Evolutionary conservation across 2,113 vertebrate species (phyloP).

Genomic region (Peromyscus leucopus): DNA sequence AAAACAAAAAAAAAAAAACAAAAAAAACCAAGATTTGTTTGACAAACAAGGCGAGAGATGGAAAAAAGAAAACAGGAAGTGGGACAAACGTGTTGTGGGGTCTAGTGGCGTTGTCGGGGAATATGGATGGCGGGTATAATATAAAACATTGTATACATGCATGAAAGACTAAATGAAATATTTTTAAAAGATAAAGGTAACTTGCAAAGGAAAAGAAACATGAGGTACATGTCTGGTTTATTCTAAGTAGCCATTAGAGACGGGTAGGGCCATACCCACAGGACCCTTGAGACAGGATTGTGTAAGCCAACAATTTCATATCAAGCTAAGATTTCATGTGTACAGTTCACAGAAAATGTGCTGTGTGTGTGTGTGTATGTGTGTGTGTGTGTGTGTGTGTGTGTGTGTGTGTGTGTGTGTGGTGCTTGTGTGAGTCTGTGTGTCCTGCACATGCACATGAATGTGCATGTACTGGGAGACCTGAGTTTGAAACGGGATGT

Average conservation of each 20-base stretch:
- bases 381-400: neutral
- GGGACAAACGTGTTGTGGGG: neutral
- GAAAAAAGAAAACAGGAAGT: neutral
- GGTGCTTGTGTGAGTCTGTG: neutral
- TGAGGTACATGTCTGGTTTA: neutral
- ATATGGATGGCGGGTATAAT: too few species aligned
- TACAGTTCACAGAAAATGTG: neutral
- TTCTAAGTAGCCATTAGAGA: neutral
- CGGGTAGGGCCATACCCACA: too few species aligned
- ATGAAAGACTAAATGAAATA: neutral
- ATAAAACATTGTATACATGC: neutral
- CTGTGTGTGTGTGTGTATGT: neutral
- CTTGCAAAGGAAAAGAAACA: neutral
- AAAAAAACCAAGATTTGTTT: neutral
- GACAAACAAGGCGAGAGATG: neutral
- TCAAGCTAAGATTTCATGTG: neutral
- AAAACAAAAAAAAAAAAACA: neutral
- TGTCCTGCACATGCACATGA: neutral
- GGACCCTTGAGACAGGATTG: neutral
- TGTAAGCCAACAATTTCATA: neutral
- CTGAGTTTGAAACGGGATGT: neutral
- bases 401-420: neutral
- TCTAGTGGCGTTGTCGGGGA: neutral
- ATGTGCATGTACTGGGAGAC: neutral
- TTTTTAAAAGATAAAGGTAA: neutral